phyloP scores from a whole-genome alignment of 2,113 vertebrate genomes.

The Hippocampus guttulatus region DNA sequence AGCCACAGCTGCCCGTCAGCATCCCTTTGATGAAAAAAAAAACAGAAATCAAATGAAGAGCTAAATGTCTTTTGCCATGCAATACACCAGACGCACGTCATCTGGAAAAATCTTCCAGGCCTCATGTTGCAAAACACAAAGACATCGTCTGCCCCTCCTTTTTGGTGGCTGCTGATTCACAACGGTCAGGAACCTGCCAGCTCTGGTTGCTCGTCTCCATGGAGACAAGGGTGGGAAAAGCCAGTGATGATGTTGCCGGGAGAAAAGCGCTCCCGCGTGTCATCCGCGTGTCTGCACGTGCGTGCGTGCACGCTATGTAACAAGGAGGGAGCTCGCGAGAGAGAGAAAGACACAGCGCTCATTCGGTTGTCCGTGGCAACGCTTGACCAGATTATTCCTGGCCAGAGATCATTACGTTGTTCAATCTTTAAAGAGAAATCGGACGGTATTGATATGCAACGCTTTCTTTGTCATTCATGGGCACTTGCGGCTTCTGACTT shows the following conservation, averaged over 20 bases:
- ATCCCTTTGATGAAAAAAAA: too few relatives aligned
- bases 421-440: neutral
- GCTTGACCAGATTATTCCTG: neutral
- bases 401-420: neutral
- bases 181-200: slow-evolving; percentile 61
- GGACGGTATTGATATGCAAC: neutral
- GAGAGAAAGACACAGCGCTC: neutral
- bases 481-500: neutral
- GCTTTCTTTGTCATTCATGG: neutral
- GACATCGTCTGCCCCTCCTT: slow-evolving; percentile 31
- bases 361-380: slow-evolving; percentile 9
- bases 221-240: slow-evolving; percentile 69
- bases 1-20: too few relatives aligned
- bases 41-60: too few relatives aligned
- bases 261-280: slow-evolving; percentile 58
- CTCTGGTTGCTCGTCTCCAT: slow-evolving; percentile 70
- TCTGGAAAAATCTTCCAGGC: slow-evolving; percentile 9
- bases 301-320: slow-evolving; percentile 16
- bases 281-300: slow-evolving; percentile 51
- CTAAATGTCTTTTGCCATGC: too few relatives aligned
- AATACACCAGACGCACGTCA: too few relatives aligned
- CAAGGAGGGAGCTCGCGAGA: neutral
- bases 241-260: slow-evolving; percentile 67
- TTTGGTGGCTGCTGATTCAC: slow-evolving; percentile 68
- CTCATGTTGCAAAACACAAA: slow-evolving; percentile 61